phyloP scores from a whole-genome alignment of 2,888 invertebrate species.

The Hypolimnas misippus region DNA sequence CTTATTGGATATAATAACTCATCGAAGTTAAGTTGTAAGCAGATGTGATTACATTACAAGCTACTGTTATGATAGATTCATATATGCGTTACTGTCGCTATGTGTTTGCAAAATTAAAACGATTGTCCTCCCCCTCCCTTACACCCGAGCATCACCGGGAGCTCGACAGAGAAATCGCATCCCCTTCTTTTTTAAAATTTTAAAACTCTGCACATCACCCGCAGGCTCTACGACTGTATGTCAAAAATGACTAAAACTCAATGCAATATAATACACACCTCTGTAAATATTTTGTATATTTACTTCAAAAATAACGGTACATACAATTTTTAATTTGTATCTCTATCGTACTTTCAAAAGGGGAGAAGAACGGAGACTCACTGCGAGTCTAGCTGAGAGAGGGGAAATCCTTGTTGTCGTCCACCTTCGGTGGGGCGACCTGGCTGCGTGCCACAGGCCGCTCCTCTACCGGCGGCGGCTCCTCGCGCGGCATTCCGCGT shows the following conservation, averaged over 20 bases:
- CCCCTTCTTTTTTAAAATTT: conserved; percentile 47
- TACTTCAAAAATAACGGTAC: conserved; percentile 84
- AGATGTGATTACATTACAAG: conserved; percentile 78
- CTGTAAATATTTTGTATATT: conserved; percentile 84
- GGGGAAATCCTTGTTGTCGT: conserved; percentile 98
- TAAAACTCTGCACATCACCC: conserved; percentile 45
- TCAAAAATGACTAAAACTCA: conserved; percentile 58
- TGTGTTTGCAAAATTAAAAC: conserved; percentile 73
- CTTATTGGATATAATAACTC: conserved; percentile 66
- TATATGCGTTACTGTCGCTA: conserved; percentile 68
- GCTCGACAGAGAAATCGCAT: conserved; percentile 44
- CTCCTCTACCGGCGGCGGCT: conserved; percentile 66
- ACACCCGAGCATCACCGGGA: conserved; percentile 55
- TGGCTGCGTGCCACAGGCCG: conserved; percentile 62
- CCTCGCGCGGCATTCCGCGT: conserved; percentile 62
- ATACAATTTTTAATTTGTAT: conserved; percentile 83
- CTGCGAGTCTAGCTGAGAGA: conserved; percentile 89
- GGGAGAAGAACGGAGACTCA: conserved; percentile 72
- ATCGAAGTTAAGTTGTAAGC: conserved; percentile 70
- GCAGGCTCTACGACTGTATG: conserved; percentile 52
- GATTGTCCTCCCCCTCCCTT: conserved; percentile 70
- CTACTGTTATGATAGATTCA: conserved; percentile 76
- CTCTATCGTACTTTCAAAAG: conserved; percentile 76
- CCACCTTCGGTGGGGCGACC: conserved; percentile 91
- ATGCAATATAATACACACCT: conserved; percentile 80